These are phyloP conservation scores for Salticus scenicus DNA, from an alignment of 2,888 invertebrate genomes.

Conservation along the genomic window DNA sequence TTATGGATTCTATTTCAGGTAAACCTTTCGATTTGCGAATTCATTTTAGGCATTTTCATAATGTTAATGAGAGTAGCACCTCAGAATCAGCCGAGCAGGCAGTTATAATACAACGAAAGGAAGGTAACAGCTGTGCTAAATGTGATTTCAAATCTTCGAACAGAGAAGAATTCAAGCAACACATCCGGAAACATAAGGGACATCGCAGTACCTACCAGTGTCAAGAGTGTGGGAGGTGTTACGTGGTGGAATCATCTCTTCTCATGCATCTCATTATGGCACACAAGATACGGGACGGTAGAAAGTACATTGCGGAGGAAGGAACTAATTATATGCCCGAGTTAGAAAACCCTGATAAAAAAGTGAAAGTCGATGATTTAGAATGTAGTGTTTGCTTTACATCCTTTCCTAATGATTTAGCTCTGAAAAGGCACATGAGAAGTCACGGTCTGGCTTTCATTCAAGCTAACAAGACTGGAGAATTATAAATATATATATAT, in stretches of 20 bases:
- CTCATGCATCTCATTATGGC: conserved; percentile 83
- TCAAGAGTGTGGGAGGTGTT: conserved; percentile 86
- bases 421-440: conserved; percentile 83
- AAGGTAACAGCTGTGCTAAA: conserved; percentile 74
- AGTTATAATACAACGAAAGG: conserved; percentile 48
- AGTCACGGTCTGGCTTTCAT: conserved; percentile 88
- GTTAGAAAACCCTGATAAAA: conserved; percentile 38
- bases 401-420: conserved; percentile 80
- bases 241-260: conserved; percentile 84
- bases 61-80: conserved; percentile 3
- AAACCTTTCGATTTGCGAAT: conserved; percentile 25
- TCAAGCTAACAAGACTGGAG: conserved; percentile 28
- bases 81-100: conserved; percentile 16
- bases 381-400: conserved; percentile 85
- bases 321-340: conserved; percentile 40
- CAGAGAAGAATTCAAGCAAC: conserved; percentile 73
- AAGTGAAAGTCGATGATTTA: conserved; percentile 68
- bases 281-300: conserved; percentile 82
- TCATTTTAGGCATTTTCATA: conserved; percentile 36
- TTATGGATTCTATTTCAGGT: conserved; percentile 2
- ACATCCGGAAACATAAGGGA: conserved; percentile 74
- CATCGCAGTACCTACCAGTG: conserved; percentile 78
- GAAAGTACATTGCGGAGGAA: conserved; percentile 79
- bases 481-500: not conserved
- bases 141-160: conserved; percentile 73